These are phyloP conservation scores for Ectobius pallidus DNA, from an alignment of 2,888 invertebrate species.

Conservation along the genomic window DNA sequence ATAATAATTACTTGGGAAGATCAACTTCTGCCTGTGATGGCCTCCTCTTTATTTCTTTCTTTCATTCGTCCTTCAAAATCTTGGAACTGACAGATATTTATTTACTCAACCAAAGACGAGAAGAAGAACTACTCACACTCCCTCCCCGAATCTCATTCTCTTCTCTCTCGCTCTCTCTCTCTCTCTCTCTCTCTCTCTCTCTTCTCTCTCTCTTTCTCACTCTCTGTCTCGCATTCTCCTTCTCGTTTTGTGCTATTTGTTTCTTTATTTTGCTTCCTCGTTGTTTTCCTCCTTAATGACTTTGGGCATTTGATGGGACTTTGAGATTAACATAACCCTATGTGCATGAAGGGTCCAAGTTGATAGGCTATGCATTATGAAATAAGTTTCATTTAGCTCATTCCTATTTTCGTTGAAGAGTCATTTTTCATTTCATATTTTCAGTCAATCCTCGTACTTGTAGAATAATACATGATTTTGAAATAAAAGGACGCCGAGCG, in stretches of 20 bases:
- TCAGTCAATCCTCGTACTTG: no score
- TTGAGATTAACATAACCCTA: conserved; percentile 20
- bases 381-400: not conserved
- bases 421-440: no score
- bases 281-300: conserved; percentile 34
- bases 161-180: not conserved
- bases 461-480: no score
- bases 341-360: conserved; percentile 8
- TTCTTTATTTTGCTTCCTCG: conserved; percentile 26
- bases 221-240: not conserved
- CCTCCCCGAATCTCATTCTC: not conserved
- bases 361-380: not conserved
- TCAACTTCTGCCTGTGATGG: not conserved
- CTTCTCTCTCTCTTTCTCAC: conserved; percentile 1
- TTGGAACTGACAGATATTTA: conserved; percentile 29
- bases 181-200: not conserved
- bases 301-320: conserved; percentile 35
- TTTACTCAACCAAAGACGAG: conserved; percentile 19
- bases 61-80: conserved; percentile 19
- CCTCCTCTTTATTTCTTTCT: not conserved
- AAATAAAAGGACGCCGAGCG: no score
- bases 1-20: not conserved
- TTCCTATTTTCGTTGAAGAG: no score
- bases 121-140: not conserved
- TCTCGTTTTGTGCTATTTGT: conserved; percentile 24